Percentiles rank a stretch among this genome's conserved stretches.
phyloP scores from a whole-genome alignment of 2,888 invertebrate species.

The Ormyrus labotus region DNA sequence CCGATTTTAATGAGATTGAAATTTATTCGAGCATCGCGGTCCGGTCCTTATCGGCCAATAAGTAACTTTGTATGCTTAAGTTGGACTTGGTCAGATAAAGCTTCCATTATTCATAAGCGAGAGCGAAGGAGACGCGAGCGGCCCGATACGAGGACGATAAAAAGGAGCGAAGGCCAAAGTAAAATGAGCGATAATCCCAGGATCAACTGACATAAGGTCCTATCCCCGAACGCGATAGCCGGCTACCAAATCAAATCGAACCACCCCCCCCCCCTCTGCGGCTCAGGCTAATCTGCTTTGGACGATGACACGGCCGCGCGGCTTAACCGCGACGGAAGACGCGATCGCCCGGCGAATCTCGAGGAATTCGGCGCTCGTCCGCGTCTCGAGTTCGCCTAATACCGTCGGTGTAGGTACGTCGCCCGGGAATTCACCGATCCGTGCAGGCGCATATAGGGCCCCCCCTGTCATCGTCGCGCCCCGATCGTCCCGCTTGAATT shows the following conservation, averaged over 20 bases:
- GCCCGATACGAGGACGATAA: neutral
- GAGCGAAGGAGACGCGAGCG: neutral
- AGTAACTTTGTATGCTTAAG: slow-evolving; percentile 14
- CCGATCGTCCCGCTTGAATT: too few relatives aligned
- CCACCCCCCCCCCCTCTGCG: neutral
- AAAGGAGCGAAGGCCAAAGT: neutral
- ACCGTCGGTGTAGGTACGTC: slow-evolving; percentile 3
- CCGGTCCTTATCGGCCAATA: neutral
- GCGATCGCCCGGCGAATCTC: neutral
- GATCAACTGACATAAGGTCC: slow-evolving; percentile 20
- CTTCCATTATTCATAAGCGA: neutral
- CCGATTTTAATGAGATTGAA: too few relatives aligned
- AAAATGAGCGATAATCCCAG: slow-evolving; percentile 32
- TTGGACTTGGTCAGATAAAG: slow-evolving; percentile 13
- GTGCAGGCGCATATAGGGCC: neutral
- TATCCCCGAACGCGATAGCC: slow-evolving; percentile 6
- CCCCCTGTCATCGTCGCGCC: too few relatives aligned
- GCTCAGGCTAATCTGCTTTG: slow-evolving; percentile 59
- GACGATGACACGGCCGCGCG: slow-evolving; percentile 56
- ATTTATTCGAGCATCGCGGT: too few relatives aligned
- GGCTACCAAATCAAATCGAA: slow-evolving; percentile 55
- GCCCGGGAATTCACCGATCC: neutral
- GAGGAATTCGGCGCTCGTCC: too few relatives aligned
- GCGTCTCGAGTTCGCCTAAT: neutral
- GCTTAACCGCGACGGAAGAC: slow-evolving; percentile 25